phyloP scores from a whole-genome alignment of 2,113 vertebrate genomes.

The Eublepharis macularius region DNA sequence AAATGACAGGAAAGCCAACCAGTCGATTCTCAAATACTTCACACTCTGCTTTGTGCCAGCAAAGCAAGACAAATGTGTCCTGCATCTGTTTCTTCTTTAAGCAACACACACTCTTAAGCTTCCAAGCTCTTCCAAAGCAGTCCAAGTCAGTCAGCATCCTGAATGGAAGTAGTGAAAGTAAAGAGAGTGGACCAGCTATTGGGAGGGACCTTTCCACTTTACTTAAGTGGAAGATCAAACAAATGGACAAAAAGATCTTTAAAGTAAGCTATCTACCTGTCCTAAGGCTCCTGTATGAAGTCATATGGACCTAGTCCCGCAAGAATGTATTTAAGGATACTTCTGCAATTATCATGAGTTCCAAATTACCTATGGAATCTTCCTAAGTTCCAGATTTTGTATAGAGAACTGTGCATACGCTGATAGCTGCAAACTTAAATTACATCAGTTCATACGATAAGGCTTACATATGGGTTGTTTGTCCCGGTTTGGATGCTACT shows the following conservation, averaged over 20 bases:
- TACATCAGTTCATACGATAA: too few relatives aligned
- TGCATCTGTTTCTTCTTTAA: conserved; percentile 68
- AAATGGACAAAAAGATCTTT: background rate
- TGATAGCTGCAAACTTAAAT: too few relatives aligned
- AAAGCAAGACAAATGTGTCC: conserved; percentile 70
- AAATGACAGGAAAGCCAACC: conserved; percentile 70
- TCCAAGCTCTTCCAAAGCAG: conserved; percentile 26
- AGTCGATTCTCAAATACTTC: conserved; percentile 74
- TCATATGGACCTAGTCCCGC: too few relatives aligned
- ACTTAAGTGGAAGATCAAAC: background rate
- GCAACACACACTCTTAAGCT: conserved; percentile 39
- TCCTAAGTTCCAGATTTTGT: too few relatives aligned
- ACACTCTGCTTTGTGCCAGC: conserved; percentile 69
- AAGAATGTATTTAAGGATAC: too few relatives aligned
- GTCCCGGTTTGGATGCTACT: too few relatives aligned
- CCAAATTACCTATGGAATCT: too few relatives aligned
- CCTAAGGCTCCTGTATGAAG: too few relatives aligned
- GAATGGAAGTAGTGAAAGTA: background rate
- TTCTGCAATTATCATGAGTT: too few relatives aligned
- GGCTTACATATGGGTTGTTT: too few relatives aligned
- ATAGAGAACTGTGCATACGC: too few relatives aligned
- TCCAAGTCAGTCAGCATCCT: accelerated
- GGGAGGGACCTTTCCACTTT: background rate
- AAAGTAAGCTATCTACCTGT: too few relatives aligned
- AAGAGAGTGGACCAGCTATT: background rate